phyloP scores from a whole-genome alignment of 2,888 invertebrate genomes.

The Nudaria mundana region DNA sequence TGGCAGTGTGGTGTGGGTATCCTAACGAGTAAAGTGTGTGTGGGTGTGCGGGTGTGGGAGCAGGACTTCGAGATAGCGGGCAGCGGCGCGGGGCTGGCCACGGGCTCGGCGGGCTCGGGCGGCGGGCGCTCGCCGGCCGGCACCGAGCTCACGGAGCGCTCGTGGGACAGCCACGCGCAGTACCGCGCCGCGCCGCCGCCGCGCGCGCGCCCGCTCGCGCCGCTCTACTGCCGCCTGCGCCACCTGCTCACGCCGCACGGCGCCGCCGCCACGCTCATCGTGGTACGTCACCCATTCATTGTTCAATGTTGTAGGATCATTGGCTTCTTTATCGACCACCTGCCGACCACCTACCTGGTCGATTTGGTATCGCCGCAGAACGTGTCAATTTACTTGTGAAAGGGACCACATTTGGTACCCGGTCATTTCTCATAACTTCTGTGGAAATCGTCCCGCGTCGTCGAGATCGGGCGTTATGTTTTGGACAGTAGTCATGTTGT shows the following conservation, averaged over 20 bases:
- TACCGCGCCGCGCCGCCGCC: constrained; percentile 67
- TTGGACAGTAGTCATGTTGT: too few relatives aligned
- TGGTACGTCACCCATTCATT: too few relatives aligned
- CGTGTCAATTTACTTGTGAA: too few relatives aligned
- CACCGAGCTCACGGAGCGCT: constrained; percentile 71
- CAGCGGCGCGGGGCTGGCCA: constrained; percentile 62
- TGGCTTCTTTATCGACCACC: too few relatives aligned
- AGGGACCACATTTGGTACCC: too few relatives aligned
- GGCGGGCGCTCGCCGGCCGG: constrained; percentile 71
- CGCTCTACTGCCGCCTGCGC: constrained; percentile 66
- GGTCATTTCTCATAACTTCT: too few relatives aligned
- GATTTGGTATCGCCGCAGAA: too few relatives aligned
- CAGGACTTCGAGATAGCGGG: constrained; percentile 81
- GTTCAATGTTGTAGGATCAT: too few relatives aligned
- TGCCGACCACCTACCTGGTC: too few relatives aligned
- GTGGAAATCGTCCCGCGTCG: too few relatives aligned
- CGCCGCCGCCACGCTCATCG: constrained; percentile 37
- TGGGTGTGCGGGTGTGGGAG: constrained; percentile 18
- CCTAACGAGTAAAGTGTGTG: not conserved
- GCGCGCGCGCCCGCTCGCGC: constrained; percentile 62
- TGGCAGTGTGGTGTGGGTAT: too few relatives aligned
- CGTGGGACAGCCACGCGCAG: constrained; percentile 79
- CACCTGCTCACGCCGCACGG: constrained; percentile 48
- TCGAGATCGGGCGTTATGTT: too few relatives aligned
- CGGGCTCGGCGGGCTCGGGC: constrained; percentile 35